Base-by-base conservation (phyloP, 2,888 invertebrate species). In the Cosmia trapezina region DNA sequence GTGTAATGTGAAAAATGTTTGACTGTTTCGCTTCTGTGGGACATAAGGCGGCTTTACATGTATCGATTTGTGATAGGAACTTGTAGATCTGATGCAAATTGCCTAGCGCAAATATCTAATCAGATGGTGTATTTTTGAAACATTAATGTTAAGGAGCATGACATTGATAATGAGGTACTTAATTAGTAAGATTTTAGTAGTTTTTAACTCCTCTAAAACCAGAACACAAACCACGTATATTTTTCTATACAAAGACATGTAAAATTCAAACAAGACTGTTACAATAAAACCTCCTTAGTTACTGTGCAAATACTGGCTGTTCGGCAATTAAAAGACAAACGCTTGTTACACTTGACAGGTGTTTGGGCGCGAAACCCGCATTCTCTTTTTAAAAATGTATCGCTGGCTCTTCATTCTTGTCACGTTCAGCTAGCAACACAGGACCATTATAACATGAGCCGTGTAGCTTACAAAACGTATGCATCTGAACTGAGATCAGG, bases 301-400 rank as follows among this genome's bases (percentile, higher is more conserved):
- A 76, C 83, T 78, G 72, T 73, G 79, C 83, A 88, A 87, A 86
- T 84, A 88, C 82, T 86, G 84, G 83, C 79, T 71, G 79, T 73
- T 76, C 75, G 77, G 80, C 81, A 87, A 87, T 85, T 85, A 86
- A 88, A 89, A 87, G 80, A 87, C 81, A 78, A 88, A 88, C 83
- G 86, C 86, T 86, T 79, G 65, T 74, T 85, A 86, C 91, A 92
- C 90, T 90, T 91, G 92, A 92, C 93, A 93, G 92, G 88, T 93
- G 93, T 90, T 90, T 89, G 89, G 90, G 90, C 92, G 92, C 89
- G 86, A 90, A 90, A 89, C 93, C 93, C 93, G 93, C 93, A 93
- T 93, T 91, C 91, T 90, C 87, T 89, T 91, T 91, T 91, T 83
- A 86, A 92, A 90, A 90, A 89, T 86, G 85, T 86, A 88, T 88